These are phyloP conservation scores for Camptogramma bilineatum DNA, from an alignment of 2,888 invertebrate genomes.

Conservation along the genomic window DNA sequence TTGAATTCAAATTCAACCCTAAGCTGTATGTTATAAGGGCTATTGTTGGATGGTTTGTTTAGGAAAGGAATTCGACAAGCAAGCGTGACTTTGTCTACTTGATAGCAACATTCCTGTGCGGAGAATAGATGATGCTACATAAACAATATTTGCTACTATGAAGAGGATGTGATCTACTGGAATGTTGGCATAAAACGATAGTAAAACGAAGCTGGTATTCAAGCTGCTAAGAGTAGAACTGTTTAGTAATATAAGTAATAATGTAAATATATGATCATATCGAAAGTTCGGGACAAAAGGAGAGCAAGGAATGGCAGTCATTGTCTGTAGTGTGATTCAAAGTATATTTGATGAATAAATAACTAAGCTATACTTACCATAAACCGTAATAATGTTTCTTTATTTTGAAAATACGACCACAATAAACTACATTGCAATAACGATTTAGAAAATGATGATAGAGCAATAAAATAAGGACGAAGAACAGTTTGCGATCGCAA, in stretches of 20 bases:
- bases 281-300: too few species aligned
- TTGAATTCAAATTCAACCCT: conserved; percentile 36
- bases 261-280: too few species aligned
- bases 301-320: too few species aligned
- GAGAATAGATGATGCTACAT: conserved; percentile 49
- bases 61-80: conserved; percentile 40
- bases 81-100: conserved; percentile 51
- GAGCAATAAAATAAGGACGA: background rate
- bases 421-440: background rate
- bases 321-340: too few species aligned
- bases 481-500: conserved; percentile 1
- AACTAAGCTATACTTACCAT: background rate
- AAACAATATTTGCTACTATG: conserved; percentile 47
- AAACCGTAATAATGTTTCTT: background rate
- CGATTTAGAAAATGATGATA: background rate
- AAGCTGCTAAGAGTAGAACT: conserved; percentile 1
- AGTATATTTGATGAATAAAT: too few species aligned
- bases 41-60: conserved; percentile 18
- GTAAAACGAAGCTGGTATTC: conserved; percentile 14
- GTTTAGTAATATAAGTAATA: background rate
- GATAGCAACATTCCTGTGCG: conserved; percentile 50
- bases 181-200: conserved; percentile 36
- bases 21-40: conserved; percentile 33
- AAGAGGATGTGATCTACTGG: conserved; percentile 35
- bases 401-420: background rate